phyloP scores from a whole-genome alignment of 2,888 invertebrate species.

The Neocrepidodera transversa region DNA sequence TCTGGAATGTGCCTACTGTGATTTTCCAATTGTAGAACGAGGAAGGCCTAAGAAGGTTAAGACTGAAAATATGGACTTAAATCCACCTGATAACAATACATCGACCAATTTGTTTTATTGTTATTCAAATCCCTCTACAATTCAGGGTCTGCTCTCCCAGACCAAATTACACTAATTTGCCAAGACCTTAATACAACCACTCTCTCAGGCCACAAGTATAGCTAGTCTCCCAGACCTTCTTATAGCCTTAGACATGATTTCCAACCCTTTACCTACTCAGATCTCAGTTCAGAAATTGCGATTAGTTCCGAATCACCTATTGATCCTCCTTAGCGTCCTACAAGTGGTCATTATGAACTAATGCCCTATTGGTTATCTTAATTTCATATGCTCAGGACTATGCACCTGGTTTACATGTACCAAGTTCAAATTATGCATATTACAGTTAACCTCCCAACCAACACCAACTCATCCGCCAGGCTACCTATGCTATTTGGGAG shows the following conservation, averaged over 20 bases:
- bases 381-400: constrained; percentile 56
- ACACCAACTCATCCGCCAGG: constrained; percentile 59
- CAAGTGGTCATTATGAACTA: constrained; percentile 61
- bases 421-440: constrained; percentile 74
- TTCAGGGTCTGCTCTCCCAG: constrained; percentile 61
- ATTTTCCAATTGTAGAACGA: constrained; percentile 84
- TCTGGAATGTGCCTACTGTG: constrained; percentile 60
- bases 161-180: constrained; percentile 51
- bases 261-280: constrained; percentile 72
- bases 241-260: constrained; percentile 60
- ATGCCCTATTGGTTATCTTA: constrained; percentile 61
- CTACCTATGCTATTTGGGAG: constrained; percentile 60
- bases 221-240: constrained; percentile 55
- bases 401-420: constrained; percentile 69
- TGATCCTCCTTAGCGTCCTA: constrained; percentile 74
- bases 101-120: constrained; percentile 61
- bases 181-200: constrained; percentile 50
- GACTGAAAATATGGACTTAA: constrained; percentile 67
- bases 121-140: constrained; percentile 62
- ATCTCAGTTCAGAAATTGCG: constrained; percentile 78
- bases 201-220: constrained; percentile 53
- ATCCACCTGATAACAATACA: constrained; percentile 57
- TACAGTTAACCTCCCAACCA: constrained; percentile 60
- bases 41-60: constrained; percentile 88
- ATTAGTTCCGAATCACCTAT: constrained; percentile 78